Evolutionary conservation across 2,888 invertebrate species (phyloP).

Genomic region (Apamea epomidion): DNA sequence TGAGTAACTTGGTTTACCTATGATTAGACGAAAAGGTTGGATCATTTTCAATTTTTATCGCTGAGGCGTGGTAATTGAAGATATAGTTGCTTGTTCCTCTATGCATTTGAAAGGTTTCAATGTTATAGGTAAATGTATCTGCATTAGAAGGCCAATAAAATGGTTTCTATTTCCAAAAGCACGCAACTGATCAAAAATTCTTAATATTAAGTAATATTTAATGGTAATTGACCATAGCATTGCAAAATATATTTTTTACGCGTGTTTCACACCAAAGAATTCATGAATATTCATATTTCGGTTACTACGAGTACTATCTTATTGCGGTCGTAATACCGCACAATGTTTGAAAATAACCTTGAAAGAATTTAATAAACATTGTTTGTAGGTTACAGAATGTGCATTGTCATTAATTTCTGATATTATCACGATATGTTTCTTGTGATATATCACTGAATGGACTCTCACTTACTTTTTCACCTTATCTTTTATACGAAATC

Average conservation of each 20-base stretch:
- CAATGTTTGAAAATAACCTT: constrained; percentile 19
- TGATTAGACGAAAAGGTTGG: constrained; percentile 42
- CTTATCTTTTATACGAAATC: not conserved
- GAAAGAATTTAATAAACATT: not conserved
- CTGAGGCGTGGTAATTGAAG: constrained; percentile 41
- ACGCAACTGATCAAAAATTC: constrained; percentile 25
- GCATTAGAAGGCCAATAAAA: constrained; percentile 18
- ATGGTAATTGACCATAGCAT: constrained; percentile 7
- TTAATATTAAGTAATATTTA: constrained; percentile 30
- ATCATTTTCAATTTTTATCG: constrained; percentile 53
- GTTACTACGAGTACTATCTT: constrained; percentile 8
- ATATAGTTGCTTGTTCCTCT: constrained; percentile 17
- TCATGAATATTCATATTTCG: constrained; percentile 37
- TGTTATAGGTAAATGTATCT: constrained; percentile 16
- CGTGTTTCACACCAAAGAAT: constrained; percentile 16
- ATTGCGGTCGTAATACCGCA: constrained; percentile 10
- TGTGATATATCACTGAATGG: not conserved
- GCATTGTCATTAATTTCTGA: not conserved
- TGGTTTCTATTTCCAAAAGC: not conserved
- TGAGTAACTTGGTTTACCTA: constrained; percentile 62
- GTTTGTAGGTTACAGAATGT: not conserved
- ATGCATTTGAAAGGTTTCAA: constrained; percentile 35
- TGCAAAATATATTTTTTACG: constrained; percentile 9
- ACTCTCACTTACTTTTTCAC: not conserved
- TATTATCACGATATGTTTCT: not conserved